phyloP scores from a whole-genome alignment of 2,797 vertebrate species.

The Sebastes flavidus region DNA sequence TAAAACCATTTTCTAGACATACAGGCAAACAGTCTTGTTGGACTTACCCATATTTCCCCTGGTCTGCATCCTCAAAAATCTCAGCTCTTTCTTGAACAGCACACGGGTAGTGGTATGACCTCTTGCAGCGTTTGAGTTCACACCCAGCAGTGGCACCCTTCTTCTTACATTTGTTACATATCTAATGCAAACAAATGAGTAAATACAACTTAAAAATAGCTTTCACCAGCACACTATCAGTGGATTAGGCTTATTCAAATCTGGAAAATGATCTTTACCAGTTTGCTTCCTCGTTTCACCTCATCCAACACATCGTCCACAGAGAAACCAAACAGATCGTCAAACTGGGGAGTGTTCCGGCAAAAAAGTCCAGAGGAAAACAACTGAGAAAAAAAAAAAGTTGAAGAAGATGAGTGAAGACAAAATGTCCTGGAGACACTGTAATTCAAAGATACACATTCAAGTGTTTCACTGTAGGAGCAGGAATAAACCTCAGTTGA shows the following conservation, averaged over 20 bases:
- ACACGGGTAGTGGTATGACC: slow-evolving; percentile 82
- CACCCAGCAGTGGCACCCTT: slow-evolving; percentile 81
- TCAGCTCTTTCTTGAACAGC: slow-evolving; percentile 41
- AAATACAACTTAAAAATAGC: neutral
- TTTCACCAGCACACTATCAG: neutral
- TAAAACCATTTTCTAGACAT: neutral
- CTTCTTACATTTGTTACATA: slow-evolving; percentile 58
- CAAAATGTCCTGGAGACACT: neutral
- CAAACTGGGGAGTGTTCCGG: slow-evolving; percentile 36
- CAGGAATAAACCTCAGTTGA: neutral
- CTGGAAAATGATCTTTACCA: slow-evolving; percentile 56
- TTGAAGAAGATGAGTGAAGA: neutral
- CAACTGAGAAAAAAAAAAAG: slow-evolving; percentile 56
- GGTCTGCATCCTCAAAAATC: neutral
- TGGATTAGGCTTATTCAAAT: neutral
- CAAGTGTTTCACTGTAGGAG: neutral
- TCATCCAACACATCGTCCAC: slow-evolving; percentile 59
- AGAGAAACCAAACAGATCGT: slow-evolving; percentile 79
- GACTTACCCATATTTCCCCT: slow-evolving; percentile 64
- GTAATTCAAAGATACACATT: neutral
- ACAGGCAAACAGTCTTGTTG: neutral
- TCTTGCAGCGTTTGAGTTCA: slow-evolving; percentile 70
- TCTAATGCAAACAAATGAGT: slow-evolving; percentile 45
- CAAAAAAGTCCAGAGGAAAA: slow-evolving; percentile 73
- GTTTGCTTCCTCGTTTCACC: slow-evolving; percentile 60